Percentiles rank a stretch among this genome's conserved stretches.
phyloP scores from a whole-genome alignment of 2,797 vertebrate species.

The Parauchenoglanis punctatus region DNA sequence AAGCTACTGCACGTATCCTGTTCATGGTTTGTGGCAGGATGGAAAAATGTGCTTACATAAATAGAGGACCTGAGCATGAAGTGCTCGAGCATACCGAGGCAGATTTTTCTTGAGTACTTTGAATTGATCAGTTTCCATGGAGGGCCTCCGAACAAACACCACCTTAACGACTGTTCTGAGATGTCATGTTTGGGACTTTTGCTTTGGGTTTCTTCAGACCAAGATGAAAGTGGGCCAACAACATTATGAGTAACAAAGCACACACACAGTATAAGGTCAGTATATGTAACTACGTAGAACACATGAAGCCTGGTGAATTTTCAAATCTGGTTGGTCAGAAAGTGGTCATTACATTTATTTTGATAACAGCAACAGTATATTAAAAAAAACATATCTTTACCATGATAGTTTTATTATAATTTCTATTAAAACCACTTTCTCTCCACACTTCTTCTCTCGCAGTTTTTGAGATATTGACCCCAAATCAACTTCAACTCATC shows the following conservation, averaged over 20 bases:
- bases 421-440: no score
- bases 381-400: no score
- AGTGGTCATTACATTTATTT: background rate
- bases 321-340: background rate
- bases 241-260: background rate
- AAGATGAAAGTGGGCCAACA: background rate
- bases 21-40: conserved; percentile 64
- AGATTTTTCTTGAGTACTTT: conserved; percentile 49
- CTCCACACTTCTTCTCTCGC: no score
- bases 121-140: conserved; percentile 33
- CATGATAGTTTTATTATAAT: no score
- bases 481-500: no score
- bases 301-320: background rate
- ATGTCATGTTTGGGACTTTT: background rate
- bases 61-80: conserved; percentile 46
- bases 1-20: conserved; percentile 62
- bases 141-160: conserved; percentile 43
- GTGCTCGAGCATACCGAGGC: conserved; percentile 46
- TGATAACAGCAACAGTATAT: no score
- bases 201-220: background rate
- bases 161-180: conserved; percentile 27
- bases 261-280: background rate
- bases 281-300: background rate
- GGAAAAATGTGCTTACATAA: conserved; percentile 51
- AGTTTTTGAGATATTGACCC: no score